Conservation (phyloP, 2,888 invertebrate species). For the Phymatocera aterrima region DNA sequence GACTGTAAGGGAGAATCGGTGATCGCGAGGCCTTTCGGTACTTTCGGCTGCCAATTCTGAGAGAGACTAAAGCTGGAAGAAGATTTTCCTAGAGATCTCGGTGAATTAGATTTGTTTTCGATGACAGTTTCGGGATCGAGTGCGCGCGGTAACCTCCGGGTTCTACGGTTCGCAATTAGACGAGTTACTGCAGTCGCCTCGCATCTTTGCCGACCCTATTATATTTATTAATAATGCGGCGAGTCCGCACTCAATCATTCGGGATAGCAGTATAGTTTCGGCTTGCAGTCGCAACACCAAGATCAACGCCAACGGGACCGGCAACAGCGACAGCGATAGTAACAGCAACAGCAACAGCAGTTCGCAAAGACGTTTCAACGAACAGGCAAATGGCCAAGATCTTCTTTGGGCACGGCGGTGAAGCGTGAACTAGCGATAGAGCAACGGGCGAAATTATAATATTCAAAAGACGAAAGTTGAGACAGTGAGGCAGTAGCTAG, state of each 20-base stretch:
- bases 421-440: neutral
- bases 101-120: neutral
- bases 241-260: constrained; percentile 56
- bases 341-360: neutral
- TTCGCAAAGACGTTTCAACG: neutral
- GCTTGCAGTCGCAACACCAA: neutral
- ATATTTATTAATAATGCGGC: constrained; percentile 67
- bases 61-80: neutral
- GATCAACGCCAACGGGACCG: no score
- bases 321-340: neutral
- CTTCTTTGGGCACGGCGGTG: neutral
- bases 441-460: neutral
- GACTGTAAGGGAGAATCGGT: no score
- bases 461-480: neutral
- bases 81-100: neutral
- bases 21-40: no score
- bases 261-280: neutral
- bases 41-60: neutral
- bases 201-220: constrained; percentile 30
- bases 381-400: constrained; percentile 44
- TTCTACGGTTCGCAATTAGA: no score
- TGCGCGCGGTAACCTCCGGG: neutral
- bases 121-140: neutral
- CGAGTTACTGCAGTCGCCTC: neutral
- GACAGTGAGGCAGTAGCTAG: no score